phyloP scores from a whole-genome alignment of 2,888 invertebrate species.

The Papilio protenor region DNA sequence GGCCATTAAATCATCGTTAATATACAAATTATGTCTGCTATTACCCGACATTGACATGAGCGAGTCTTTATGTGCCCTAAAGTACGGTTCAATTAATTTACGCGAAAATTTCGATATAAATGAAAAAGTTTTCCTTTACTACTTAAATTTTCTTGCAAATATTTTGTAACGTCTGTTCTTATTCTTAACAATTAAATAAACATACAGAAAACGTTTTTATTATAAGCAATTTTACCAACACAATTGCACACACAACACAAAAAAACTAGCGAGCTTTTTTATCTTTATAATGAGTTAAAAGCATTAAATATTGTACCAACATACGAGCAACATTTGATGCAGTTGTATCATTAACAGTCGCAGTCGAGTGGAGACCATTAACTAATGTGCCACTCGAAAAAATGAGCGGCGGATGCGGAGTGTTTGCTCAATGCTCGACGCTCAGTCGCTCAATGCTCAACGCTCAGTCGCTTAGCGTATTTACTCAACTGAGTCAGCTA shows the following conservation, averaged over 20 bases:
- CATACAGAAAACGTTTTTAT: not conserved
- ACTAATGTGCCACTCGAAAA: conserved; percentile 38
- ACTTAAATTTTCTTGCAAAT: not conserved
- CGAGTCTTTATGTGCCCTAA: conserved; percentile 15
- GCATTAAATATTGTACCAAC: not conserved
- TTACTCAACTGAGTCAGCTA: not conserved
- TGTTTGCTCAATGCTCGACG: conserved; percentile 23
- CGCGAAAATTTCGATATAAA: not conserved
- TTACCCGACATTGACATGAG: not conserved
- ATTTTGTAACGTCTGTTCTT: not conserved
- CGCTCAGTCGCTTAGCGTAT: not conserved
- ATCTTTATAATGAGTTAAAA: conserved; percentile 4
- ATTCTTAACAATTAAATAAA: not conserved
- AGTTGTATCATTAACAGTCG: conserved; percentile 18
- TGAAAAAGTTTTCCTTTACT: conserved; percentile 1
- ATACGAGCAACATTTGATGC: conserved; percentile 9
- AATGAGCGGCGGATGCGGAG: conserved; percentile 24
- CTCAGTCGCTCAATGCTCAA: conserved; percentile 1
- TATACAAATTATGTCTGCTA: conserved; percentile 13
- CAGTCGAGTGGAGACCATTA: conserved; percentile 19
- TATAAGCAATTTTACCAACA: no score
- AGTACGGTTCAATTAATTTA: conserved; percentile 31
- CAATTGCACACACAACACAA: not conserved
- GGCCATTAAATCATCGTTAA: conserved; percentile 26
- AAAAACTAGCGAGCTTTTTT: not conserved